Evolutionary conservation across 2,888 invertebrate genomes (phyloP).

Genomic region (Pseudolycoriella hygida): DNA sequence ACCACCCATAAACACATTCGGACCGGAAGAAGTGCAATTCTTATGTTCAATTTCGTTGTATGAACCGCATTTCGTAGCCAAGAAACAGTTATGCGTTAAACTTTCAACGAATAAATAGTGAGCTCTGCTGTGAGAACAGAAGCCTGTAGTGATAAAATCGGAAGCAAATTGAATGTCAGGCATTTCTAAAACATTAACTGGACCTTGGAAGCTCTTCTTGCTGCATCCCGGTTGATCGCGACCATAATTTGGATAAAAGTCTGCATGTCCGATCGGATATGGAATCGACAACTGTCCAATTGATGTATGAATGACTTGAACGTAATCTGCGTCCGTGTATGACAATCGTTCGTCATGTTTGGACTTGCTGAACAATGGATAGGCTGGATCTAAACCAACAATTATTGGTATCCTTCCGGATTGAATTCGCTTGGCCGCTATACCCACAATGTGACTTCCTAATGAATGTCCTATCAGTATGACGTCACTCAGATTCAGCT

Average conservation of each 20-base stretch:
- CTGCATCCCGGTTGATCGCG: background rate
- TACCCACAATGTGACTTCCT: background rate
- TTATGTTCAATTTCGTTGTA: conserved; percentile 1
- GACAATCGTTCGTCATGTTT: background rate
- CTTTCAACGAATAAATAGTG: conserved; percentile 4
- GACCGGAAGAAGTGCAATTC: background rate
- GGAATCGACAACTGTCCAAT: background rate
- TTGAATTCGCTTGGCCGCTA: background rate
- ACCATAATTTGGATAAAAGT: conserved; percentile 5
- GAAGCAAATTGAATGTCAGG: background rate
- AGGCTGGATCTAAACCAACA: conserved; percentile 3
- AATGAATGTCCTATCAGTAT: background rate
- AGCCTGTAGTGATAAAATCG: too few relatives aligned
- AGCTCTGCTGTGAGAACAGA: conserved; percentile 2
- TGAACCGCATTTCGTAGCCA: background rate
- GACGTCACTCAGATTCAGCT: background rate
- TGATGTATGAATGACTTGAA: conserved; percentile 4
- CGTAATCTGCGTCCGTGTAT: conserved; percentile 1
- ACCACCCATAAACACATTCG: conserved; percentile 1
- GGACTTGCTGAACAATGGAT: background rate
- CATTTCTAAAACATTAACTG: background rate
- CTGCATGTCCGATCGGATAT: conserved; percentile 5
- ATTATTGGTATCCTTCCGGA: conserved; percentile 1
- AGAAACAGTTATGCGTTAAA: background rate
- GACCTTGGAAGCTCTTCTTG: background rate